These are phyloP conservation scores for Pogonomyrmex californicus DNA, from an alignment of 1,140 invertebrate genomes.

Conservation along the genomic window DNA sequence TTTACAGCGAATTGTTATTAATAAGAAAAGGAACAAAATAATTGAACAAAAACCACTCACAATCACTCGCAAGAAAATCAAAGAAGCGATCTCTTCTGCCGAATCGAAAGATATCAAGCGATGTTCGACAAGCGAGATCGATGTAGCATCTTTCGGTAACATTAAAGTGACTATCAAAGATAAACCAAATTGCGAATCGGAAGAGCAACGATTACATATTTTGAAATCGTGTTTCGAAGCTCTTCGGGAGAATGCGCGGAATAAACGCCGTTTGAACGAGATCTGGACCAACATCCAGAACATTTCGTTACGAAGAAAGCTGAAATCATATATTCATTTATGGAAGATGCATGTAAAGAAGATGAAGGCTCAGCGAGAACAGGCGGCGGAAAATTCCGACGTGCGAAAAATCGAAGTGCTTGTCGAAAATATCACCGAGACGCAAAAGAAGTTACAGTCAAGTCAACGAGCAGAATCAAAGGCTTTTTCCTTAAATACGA, in stretches of 20 bases:
- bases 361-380: conserved; percentile 41
- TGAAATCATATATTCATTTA: conserved; percentile 70
- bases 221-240: conserved; percentile 73
- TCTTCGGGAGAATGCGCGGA: conserved; percentile 66
- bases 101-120: not conserved
- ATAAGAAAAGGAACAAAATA: not conserved
- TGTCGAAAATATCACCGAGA: conserved; percentile 79
- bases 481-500: conserved; percentile 29
- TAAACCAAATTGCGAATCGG: conserved; percentile 73
- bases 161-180: conserved; percentile 85
- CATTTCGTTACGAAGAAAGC: conserved; percentile 47
- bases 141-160: conserved; percentile 37
- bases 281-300: conserved; percentile 74
- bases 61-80: not conserved
- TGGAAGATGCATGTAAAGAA: conserved; percentile 73
- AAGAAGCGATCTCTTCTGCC: not conserved
- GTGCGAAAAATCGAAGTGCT: conserved; percentile 82
- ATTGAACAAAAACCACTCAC: not conserved
- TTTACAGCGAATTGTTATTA: not conserved
- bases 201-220: conserved; percentile 65
- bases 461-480: conserved; percentile 47
- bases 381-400: conserved; percentile 68
- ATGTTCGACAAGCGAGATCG: not conserved
- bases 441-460: conserved; percentile 77
- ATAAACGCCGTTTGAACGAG: conserved; percentile 71